Percentiles rank a stretch among this genome's conserved stretches.
Evolutionary conservation across 2,797 vertebrate genomes (phyloP).

Genomic region (Petrocephalus schoutedeni): DNA sequence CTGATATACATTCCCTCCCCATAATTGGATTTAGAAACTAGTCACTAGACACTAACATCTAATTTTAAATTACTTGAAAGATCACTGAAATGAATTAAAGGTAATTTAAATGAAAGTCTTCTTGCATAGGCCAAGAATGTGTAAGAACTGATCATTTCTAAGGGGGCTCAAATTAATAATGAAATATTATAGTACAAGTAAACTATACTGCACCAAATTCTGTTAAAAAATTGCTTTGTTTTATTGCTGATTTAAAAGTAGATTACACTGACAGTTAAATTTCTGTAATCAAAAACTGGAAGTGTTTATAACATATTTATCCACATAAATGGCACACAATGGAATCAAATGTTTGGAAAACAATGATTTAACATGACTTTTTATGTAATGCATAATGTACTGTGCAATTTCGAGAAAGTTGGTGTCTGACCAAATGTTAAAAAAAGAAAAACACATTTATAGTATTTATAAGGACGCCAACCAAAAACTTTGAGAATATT

Average conservation of each 20-base stretch:
- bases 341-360: neutral
- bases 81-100: neutral
- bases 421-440: neutral
- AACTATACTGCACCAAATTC: neutral
- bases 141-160: neutral
- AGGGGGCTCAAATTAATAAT: neutral
- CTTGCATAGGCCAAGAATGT: neutral
- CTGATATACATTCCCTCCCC: neutral
- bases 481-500: neutral
- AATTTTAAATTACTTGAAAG: neutral
- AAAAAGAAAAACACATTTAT: neutral
- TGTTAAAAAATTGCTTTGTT: neutral
- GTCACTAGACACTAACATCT: neutral
- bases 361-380: neutral
- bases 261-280: neutral
- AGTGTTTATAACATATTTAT: constrained; percentile 1
- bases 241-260: neutral
- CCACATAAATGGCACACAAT: neutral
- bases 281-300: neutral
- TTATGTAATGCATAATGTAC: neutral
- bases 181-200: neutral
- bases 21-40: neutral
- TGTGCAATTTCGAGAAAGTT: neutral
- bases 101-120: neutral
- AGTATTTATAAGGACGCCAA: neutral